Evolutionary conservation across 2,888 invertebrate genomes (phyloP).

Genomic region (Harpagoxenus sublaevis): DNA sequence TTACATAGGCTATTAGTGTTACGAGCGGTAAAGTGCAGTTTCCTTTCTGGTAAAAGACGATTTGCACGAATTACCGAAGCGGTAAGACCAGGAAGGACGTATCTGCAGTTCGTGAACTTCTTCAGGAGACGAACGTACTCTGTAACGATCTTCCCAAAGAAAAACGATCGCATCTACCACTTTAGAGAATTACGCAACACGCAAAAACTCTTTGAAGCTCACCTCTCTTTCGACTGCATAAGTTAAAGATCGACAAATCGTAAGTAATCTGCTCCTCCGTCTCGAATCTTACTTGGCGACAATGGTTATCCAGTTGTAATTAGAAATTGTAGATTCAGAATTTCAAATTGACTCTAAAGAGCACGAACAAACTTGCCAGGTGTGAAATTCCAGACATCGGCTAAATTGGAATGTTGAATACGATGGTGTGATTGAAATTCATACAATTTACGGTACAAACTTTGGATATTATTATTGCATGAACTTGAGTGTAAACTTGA

Average conservation of each 20-base stretch:
- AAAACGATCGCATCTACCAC: constrained; percentile 7
- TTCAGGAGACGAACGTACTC: constrained; percentile 6
- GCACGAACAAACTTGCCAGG: background rate
- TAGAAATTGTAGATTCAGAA: constrained; percentile 5
- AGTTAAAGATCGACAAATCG: background rate
- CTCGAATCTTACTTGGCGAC: background rate
- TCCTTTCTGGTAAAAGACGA: constrained; percentile 28
- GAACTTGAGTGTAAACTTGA: constrained; percentile 11
- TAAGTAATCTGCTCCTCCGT: background rate
- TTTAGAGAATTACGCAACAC: background rate
- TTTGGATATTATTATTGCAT: constrained; percentile 22
- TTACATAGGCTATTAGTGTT: constrained; percentile 27
- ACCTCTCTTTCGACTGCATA: background rate
- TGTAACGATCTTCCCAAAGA: constrained; percentile 2
- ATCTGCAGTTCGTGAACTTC: constrained; percentile 30
- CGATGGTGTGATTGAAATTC: constrained; percentile 10
- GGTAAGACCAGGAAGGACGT: constrained; percentile 25
- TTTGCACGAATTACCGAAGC: constrained; percentile 43
- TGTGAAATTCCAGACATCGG: background rate
- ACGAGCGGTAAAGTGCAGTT: constrained; percentile 25
- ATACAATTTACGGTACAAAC: constrained; percentile 21
- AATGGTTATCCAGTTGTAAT: background rate
- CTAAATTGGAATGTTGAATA: constrained; percentile 9
- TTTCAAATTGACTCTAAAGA: background rate
- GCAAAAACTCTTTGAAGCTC: background rate